Percentiles rank a stretch among this genome's conserved stretches.
phyloP scores from a whole-genome alignment of 2,113 vertebrate species.

The Amazona guildingii region DNA sequence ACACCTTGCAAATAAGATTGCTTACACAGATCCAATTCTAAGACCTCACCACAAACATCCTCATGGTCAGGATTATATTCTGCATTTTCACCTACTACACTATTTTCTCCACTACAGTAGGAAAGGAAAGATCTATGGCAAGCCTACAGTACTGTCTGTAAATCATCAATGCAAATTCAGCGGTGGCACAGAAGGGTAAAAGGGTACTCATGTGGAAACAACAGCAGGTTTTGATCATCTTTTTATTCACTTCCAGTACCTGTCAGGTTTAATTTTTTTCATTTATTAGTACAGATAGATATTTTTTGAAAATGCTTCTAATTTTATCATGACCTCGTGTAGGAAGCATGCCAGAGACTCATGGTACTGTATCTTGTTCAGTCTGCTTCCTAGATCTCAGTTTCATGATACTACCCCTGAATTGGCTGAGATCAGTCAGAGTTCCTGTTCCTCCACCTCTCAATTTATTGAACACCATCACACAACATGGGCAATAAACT shows the following conservation, averaged over 20 bases:
- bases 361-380: background rate
- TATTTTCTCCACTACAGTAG: background rate
- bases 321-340: background rate
- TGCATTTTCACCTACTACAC: background rate
- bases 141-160: background rate
- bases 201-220: background rate
- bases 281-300: background rate
- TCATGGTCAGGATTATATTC: background rate
- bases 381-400: background rate
- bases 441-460: background rate
- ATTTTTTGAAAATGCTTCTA: background rate
- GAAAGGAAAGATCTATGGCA: background rate
- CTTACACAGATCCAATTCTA: background rate
- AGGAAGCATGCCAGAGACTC: background rate
- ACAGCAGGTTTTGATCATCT: background rate
- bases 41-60: background rate
- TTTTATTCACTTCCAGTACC: background rate
- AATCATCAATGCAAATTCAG: background rate
- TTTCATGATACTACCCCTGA: background rate
- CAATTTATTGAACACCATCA: background rate
- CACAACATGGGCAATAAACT: background rate
- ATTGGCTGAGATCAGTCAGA: background rate
- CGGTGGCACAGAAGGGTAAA: background rate
- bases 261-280: background rate
- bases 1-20: background rate